These are phyloP conservation scores for Cosmorhoe ocellata DNA, from an alignment of 2,888 invertebrate species.

Conservation along the genomic window DNA sequence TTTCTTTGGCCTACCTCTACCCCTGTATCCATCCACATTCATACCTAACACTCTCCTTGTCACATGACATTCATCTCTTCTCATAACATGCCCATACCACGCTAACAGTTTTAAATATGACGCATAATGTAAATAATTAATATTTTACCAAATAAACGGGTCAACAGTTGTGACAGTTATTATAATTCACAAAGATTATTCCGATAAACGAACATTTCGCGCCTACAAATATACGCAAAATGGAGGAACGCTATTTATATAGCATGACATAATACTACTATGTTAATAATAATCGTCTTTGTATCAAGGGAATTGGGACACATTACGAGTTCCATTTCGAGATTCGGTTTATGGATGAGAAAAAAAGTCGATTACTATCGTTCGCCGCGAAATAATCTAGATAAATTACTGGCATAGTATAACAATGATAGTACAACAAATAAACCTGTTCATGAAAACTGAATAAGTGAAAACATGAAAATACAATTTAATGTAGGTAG, in stretches of 20 bases:
- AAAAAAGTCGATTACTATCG: conserved; percentile 78
- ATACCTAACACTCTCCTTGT: too few relatives aligned
- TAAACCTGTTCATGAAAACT: too few relatives aligned
- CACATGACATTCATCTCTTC: too few relatives aligned
- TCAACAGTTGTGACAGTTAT: conserved; percentile 60
- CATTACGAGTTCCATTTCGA: conserved; percentile 54
- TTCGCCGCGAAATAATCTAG: conserved; percentile 79
- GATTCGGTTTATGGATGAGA: conserved; percentile 53
- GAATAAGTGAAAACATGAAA: too few relatives aligned
- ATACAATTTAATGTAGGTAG: too few relatives aligned
- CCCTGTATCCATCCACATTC: too few relatives aligned
- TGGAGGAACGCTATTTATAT: conserved; percentile 49
- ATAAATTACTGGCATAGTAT: conserved; percentile 68
- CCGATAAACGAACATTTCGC: conserved; percentile 42
- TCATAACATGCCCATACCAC: too few relatives aligned
- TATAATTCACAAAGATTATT: conserved; percentile 49
- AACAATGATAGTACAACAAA: conserved; percentile 5
- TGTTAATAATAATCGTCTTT: conserved; percentile 66
- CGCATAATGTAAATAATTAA: conserved; percentile 43
- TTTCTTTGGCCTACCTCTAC: too few relatives aligned
- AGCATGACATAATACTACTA: conserved; percentile 49
- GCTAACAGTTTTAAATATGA: conserved; percentile 6
- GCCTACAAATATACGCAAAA: conserved; percentile 46
- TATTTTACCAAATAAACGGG: conserved; percentile 48
- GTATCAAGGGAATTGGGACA: conserved; percentile 58